Base-by-base conservation (phyloP, 2,888 invertebrate genomes). In the Drosophila hawaiiensis region DNA sequence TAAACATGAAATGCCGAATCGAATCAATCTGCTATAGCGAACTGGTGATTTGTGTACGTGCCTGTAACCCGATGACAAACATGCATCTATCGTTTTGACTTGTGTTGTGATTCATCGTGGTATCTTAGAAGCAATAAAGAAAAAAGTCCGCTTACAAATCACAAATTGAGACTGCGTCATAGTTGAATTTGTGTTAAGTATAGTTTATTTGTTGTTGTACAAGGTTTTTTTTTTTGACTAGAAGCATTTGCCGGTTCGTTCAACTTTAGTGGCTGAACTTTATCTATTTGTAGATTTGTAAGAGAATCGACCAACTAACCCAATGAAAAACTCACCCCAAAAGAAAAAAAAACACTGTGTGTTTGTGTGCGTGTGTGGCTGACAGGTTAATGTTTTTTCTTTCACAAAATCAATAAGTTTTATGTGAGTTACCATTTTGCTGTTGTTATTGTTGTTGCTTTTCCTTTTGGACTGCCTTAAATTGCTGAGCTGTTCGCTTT, bases 11-110 rank as follows among this genome's bases (percentile, higher is more conserved):
- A 54, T 53, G 52, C 49, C 74, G 63, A 76, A 76, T 84, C 84
- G 74, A 75, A 78, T 84, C 82, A 82, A 89, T 84, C 77, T 56
- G 52, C 58, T 53, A 73, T 82, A 63, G 76, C 60, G 28, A 68
- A 69, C 14, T 56, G 43, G 55, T 64, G 66, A 76, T 73, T 82
- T 65, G 72, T 68, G 64, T 72, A 83, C 84, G 87, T 84, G 84
- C 56, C 68, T 66, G 47, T 29, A 58, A 2, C 59, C 73, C 72
- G 66, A 71, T 67, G 76, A 79, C 70, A 66, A 62, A 53, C 39
- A 59, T n/a, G 54, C 50, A 59, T 35, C 55, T 50, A 66, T 68
- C 52, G 68, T 41, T 66, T 63, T 72, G 75, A 89, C 80, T 89
- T 81, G 70, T 67, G 63, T 54, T 66, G 53, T 86, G 89, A 89